These are phyloP conservation scores for Rhingia campestris DNA, from an alignment of 2,888 invertebrate genomes.

Conservation along the genomic window DNA sequence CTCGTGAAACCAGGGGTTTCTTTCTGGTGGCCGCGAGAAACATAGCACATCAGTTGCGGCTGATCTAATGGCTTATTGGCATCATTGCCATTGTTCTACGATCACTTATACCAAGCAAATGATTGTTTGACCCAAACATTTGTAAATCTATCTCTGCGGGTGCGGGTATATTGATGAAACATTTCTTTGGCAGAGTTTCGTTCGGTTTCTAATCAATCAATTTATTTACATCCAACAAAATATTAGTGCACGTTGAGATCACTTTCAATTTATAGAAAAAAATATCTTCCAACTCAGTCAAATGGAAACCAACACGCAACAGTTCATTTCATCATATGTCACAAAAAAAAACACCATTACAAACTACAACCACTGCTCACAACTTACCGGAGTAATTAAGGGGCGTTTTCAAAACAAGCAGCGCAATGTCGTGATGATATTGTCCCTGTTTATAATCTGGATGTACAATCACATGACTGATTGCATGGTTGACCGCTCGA, in stretches of 20 bases:
- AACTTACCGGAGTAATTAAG: constrained; percentile 86
- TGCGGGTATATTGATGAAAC: no score
- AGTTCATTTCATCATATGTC: constrained; percentile 30
- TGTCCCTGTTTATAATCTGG: constrained; percentile 88
- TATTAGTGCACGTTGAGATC: background rate
- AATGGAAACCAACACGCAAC: constrained; percentile 77
- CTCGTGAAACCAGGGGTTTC: no score
- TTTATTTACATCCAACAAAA: no score
- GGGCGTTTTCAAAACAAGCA: constrained; percentile 87
- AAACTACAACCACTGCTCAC: background rate
- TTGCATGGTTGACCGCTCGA: constrained; percentile 87
- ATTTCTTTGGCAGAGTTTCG: no score
- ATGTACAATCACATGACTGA: constrained; percentile 90
- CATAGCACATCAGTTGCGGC: no score
- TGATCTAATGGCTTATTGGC: no score
- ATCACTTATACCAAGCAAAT: no score
- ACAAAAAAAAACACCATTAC: constrained; percentile 56
- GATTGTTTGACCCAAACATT: no score
- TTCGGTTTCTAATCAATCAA: no score
- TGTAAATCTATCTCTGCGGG: no score
- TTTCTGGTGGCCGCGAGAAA: no score
- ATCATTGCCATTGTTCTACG: no score
- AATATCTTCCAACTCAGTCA: constrained; percentile 73
- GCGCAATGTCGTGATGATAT: constrained; percentile 89
- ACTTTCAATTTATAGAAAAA: background rate